Conservation (phyloP, 2,113 vertebrate genomes). For the Pelvicachromis taeniatus region DNA sequence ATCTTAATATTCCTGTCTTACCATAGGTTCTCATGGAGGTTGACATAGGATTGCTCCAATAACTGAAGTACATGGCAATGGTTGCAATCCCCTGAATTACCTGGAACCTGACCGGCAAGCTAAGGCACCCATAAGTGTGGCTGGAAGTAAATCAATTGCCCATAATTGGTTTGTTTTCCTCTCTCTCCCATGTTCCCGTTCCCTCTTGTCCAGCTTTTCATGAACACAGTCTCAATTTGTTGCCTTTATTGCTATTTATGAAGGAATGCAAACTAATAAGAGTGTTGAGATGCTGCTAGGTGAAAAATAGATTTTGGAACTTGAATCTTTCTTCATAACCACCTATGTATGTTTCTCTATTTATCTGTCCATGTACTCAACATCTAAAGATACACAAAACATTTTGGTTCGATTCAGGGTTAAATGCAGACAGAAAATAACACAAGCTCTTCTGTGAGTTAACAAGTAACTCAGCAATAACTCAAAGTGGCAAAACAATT, state of each 20-base stretch:
- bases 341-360: not conserved
- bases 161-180: constrained; percentile 58
- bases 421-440: not conserved
- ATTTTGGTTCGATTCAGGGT: not conserved
- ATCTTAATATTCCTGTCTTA: constrained; percentile 71
- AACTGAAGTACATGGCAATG: constrained; percentile 64
- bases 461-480: not conserved
- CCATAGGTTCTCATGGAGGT: constrained; percentile 56
- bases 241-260: constrained; percentile 25
- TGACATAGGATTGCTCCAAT: constrained; percentile 65
- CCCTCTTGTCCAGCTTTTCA: not conserved
- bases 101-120: constrained; percentile 68
- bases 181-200: not conserved
- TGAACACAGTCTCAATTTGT: constrained; percentile 41
- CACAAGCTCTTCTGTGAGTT: not conserved
- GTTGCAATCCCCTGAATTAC: constrained; percentile 70
- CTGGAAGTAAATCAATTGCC: constrained; percentile 61
- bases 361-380: not conserved
- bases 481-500: not conserved
- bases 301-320: not conserved
- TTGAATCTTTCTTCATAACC: not conserved
- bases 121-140: constrained; percentile 45
- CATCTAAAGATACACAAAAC: not conserved
- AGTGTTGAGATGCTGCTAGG: not conserved
- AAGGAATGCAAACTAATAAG: constrained; percentile 21